These are phyloP conservation scores for Galerucella pusilla DNA, from an alignment of 2,888 invertebrate species.

Conservation along the genomic window DNA sequence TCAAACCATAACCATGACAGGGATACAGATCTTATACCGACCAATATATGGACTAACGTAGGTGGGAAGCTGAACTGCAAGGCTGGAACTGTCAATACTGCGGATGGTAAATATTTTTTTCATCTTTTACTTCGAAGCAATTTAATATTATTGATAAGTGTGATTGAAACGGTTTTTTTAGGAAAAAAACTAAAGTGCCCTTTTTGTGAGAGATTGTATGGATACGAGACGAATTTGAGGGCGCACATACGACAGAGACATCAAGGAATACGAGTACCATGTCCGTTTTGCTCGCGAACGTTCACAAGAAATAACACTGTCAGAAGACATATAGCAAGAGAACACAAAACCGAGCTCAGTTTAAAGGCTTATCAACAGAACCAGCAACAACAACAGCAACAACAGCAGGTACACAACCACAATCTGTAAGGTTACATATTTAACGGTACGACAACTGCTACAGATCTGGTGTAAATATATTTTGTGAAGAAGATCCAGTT, in stretches of 20 bases:
- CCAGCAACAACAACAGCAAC: constrained; percentile 65
- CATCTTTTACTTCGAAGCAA: not conserved
- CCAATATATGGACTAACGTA: constrained; percentile 70
- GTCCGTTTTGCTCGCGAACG: constrained; percentile 90
- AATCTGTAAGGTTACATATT: constrained; percentile 67
- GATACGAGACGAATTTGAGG: constrained; percentile 91
- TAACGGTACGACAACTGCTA: constrained; percentile 29
- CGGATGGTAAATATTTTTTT: constrained; percentile 75
- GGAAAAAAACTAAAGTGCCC: constrained; percentile 93
- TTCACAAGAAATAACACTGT: constrained; percentile 94
- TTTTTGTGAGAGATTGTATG: constrained; percentile 91
- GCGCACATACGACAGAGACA: constrained; percentile 92
- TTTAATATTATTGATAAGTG: not conserved
- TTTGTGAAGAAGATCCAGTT: constrained; percentile 43
- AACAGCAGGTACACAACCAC: constrained; percentile 72
- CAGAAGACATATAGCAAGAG: constrained; percentile 89
- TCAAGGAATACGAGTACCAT: constrained; percentile 91
- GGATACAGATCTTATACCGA: constrained; percentile 68
- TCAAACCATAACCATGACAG: constrained; percentile 64
- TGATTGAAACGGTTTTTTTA: constrained; percentile 63
- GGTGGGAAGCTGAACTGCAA: constrained; percentile 68
- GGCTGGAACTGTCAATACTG: constrained; percentile 84
- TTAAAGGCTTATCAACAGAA: constrained; percentile 66
- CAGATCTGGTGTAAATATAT: constrained; percentile 57
- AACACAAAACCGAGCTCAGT: constrained; percentile 82